Percentiles rank a stretch among this genome's conserved stretches.
These are phyloP conservation scores for Setipinna tenuifilis DNA, from an alignment of 2,797 vertebrate species.

Conservation along the genomic window DNA sequence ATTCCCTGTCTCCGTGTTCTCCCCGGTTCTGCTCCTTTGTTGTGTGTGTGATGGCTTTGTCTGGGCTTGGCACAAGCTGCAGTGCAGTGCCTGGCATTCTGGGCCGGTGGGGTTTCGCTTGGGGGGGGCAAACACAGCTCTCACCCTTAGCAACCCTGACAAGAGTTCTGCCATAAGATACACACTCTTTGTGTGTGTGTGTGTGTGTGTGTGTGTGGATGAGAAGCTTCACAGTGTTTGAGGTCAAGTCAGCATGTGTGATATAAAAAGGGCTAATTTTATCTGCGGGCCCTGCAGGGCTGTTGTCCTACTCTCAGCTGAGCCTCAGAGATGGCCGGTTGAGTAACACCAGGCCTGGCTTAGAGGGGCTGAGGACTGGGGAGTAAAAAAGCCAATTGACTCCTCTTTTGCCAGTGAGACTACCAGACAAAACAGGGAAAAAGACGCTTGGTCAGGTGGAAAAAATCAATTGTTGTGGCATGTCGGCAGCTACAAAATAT, in stretches of 20 bases:
- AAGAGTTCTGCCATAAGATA: slow-evolving; percentile 10
- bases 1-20: neutral
- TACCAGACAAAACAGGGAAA: no score
- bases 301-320: slow-evolving; percentile 3
- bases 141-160: neutral
- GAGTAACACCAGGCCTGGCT: neutral
- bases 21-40: neutral
- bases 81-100: neutral
- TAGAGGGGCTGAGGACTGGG: neutral
- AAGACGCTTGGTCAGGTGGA: neutral
- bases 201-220: neutral
- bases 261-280: slow-evolving; percentile 9
- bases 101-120: neutral
- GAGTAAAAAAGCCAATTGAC: neutral
- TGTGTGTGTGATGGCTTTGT: neutral
- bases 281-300: slow-evolving; percentile 14
- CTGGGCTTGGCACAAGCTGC: neutral
- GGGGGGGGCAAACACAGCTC: neutral
- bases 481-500: neutral
- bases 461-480: neutral
- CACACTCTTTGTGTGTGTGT: neutral
- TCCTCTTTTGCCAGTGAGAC: neutral
- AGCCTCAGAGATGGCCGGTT: neutral
- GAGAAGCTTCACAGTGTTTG: neutral
- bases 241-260: neutral